Conservation (phyloP, 2,797 vertebrate genomes). For the Tapera naevia region DNA sequence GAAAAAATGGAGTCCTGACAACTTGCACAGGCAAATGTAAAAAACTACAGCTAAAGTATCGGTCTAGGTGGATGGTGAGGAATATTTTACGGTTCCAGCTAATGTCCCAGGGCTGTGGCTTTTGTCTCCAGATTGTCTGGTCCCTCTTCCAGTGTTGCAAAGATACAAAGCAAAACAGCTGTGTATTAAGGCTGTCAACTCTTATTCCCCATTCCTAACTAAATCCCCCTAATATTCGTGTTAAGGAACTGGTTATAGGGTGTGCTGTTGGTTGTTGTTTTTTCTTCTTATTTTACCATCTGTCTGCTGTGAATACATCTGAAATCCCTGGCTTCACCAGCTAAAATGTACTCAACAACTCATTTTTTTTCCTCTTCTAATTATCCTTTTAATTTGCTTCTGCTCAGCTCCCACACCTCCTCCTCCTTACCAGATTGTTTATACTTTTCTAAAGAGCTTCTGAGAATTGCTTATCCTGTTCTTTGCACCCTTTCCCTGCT, state of each 20-base stretch:
- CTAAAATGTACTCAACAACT: conserved; percentile 39
- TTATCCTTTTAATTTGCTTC: conserved; percentile 64
- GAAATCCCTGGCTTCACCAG: conserved; percentile 43
- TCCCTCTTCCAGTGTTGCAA: background rate
- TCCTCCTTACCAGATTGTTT: conserved; percentile 66
- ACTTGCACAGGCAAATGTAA: background rate
- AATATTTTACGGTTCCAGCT: background rate
- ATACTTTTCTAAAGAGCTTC: conserved; percentile 56
- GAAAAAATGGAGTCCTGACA: background rate
- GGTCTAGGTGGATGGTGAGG: background rate
- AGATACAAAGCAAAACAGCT: background rate
- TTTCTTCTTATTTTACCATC: conserved; percentile 36
- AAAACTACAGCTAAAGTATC: background rate
- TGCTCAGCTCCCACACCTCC: conserved; percentile 44
- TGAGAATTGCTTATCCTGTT: conserved; percentile 49
- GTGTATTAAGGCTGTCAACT: background rate
- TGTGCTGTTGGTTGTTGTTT: background rate
- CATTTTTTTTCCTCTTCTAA: conserved; percentile 25
- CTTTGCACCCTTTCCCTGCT: conserved; percentile 26
- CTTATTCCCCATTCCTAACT: background rate
- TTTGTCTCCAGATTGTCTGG: background rate
- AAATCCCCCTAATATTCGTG: conserved; percentile 10
- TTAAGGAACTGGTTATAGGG: conserved; percentile 17
- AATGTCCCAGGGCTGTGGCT: background rate
- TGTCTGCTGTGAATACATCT: conserved; percentile 59